A percentile compares a stretch with the other conserved stretches of the same genome.
phyloP scores from a whole-genome alignment of 2,113 vertebrate genomes.

The Trachemys scripta region DNA sequence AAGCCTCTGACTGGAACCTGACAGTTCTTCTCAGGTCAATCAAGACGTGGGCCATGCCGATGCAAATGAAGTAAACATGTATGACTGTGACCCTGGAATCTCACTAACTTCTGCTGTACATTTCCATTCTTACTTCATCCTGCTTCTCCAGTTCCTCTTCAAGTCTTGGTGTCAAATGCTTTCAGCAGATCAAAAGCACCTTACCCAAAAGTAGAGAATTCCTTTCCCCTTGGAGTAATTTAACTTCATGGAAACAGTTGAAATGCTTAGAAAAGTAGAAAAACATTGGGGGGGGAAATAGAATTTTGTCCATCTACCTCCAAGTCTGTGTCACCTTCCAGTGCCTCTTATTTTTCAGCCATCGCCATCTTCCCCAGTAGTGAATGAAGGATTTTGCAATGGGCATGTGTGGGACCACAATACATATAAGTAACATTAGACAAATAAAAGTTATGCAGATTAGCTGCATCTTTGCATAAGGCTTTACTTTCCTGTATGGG shows the following conservation, averaged over 20 bases:
- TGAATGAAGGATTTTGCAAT: background rate
- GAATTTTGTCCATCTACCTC: background rate
- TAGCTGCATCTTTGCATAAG: accelerated
- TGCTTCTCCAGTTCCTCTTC: background rate
- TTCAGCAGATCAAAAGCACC: background rate
- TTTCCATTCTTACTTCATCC: background rate
- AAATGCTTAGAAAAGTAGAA: background rate
- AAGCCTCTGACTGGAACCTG: background rate
- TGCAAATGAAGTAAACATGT: background rate
- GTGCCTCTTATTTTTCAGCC: background rate
- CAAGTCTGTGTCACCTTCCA: background rate
- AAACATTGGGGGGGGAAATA: background rate
- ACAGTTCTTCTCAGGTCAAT: background rate
- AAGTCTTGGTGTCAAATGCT: background rate
- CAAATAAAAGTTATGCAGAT: accelerated
- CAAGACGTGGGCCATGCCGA: background rate
- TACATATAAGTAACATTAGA: background rate
- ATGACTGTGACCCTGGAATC: accelerated
- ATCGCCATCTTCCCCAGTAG: background rate
- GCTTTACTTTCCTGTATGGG: background rate
- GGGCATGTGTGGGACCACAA: accelerated
- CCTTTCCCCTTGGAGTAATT: background rate
- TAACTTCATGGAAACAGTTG: background rate
- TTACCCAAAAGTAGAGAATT: background rate
- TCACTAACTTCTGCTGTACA: accelerated